These are phyloP conservation scores for Parambassis ranga DNA, from an alignment of 2,797 vertebrate species.

Conservation along the genomic window DNA sequence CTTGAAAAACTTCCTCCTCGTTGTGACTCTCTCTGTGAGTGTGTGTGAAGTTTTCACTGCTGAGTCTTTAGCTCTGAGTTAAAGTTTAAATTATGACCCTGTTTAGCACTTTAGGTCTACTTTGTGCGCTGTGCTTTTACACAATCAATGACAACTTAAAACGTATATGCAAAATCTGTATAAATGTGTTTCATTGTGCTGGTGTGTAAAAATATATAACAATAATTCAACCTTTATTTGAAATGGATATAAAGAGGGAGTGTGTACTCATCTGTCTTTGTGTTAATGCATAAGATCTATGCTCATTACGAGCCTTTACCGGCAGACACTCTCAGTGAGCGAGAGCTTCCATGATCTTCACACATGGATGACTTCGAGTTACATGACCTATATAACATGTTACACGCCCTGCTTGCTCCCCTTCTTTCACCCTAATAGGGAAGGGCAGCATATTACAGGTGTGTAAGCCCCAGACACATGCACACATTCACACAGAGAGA, in stretches of 20 bases:
- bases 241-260: not conserved
- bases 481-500: slow-evolving; percentile 17
- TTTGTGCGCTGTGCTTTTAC: no score
- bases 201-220: no score
- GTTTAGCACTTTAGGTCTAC: not conserved
- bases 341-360: slow-evolving; percentile 79
- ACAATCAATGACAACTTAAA: no score
- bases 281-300: not conserved
- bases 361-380: slow-evolving; percentile 81
- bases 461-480: slow-evolving; percentile 43
- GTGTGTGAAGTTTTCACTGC: not conserved
- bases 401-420: slow-evolving; percentile 78
- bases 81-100: not conserved
- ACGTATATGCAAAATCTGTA: not conserved
- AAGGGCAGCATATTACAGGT: slow-evolving; percentile 79
- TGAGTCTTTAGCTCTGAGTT: not conserved
- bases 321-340: slow-evolving; percentile 50
- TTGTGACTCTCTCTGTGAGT: slow-evolving; percentile 8
- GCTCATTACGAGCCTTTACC: slow-evolving; percentile 48
- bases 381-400: slow-evolving; percentile 85
- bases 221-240: not conserved
- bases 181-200: no score
- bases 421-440: slow-evolving; percentile 73
- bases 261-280: not conserved
- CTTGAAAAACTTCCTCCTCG: slow-evolving; percentile 72